Base-by-base conservation (phyloP, 1,140 invertebrate species). In the Cydia strobilella region DNA sequence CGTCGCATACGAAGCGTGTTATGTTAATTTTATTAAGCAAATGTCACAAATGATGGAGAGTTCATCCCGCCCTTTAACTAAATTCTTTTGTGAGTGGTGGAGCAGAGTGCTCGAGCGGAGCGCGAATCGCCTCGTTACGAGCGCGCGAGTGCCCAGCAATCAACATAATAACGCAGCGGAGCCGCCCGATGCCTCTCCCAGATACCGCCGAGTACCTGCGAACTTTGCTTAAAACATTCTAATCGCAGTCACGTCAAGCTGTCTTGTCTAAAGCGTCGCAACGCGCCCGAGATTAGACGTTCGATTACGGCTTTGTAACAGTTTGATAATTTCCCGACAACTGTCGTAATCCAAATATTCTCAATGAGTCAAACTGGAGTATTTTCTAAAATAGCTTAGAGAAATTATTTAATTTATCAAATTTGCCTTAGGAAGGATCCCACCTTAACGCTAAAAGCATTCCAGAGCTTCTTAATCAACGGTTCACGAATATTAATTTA, bases 401-500 rank as follows among this genome's bases (percentile, higher is more conserved):
- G 51, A 71, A 80, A 81, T 81, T 79, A 84, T 79, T 77, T 83
- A 79, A 81, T 80, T 74, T 48, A 78, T 76, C 74, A 79, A 82
- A 79, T 79, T 84, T 75, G 75, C 74, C 63, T 78, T 69, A 69
- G 77, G 63, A 35, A 66, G 13, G 27, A 31, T 31, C 63, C 77
- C 79, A 83, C 82, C 83, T 86, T 82, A 77, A 80, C 82, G 85
- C 76, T 87, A 85, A 86, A 86, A 86, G 83, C 84, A 84, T 85
- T 83, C 78, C 81, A 77, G 77, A 80, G 77, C 84, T 81, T 80
- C 84, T 86, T 86, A 85, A 86, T 87, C 84, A 86, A 86, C 80
- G 81, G 79, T 79, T 80, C 79, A 80, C 80, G 83, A 87, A 86
- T 86, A 86, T 86, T 87, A 86, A 86, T 87, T 87, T 87, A 83